phyloP scores from a whole-genome alignment of 2,888 invertebrate genomes.

The Dynastes tityus region DNA sequence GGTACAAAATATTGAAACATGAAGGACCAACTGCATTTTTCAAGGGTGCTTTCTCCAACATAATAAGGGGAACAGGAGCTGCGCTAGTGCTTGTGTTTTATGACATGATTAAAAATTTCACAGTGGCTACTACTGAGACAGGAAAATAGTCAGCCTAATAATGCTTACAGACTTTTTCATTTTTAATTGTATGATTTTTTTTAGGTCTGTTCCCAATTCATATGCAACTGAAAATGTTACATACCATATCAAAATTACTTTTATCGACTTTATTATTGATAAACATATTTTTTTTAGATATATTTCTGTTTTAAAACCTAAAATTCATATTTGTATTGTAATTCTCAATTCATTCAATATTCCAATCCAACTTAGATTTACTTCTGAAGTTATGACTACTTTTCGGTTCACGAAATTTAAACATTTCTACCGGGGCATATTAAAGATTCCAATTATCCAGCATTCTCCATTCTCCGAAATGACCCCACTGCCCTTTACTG shows the following conservation, averaged over 20 bases:
- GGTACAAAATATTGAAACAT: conserved; percentile 85
- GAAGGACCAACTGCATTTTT: conserved; percentile 93
- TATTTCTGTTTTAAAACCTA: too few species aligned
- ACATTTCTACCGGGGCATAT: too few species aligned
- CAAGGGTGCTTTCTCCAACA: conserved; percentile 97
- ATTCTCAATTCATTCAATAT: too few species aligned
- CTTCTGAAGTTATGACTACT: too few species aligned
- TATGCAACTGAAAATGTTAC: neutral
- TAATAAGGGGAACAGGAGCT: conserved; percentile 94
- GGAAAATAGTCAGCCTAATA: neutral
- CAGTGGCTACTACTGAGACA: neutral
- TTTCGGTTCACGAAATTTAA: too few species aligned
- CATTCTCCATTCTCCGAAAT: too few species aligned
- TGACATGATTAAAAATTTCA: conserved; percentile 70
- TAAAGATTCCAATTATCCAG: too few species aligned
- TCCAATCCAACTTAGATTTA: too few species aligned
- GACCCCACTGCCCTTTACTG: too few species aligned
- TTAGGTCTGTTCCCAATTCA: neutral
- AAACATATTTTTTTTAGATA: too few species aligned
- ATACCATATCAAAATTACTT: neutral
- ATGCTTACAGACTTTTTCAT: neutral
- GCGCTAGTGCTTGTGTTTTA: conserved; percentile 95
- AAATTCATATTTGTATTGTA: too few species aligned
- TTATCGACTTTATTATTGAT: neutral
- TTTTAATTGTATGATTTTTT: neutral